A percentile compares a stretch with the other conserved stretches of the same genome.
phyloP scores from a whole-genome alignment of 2,888 invertebrate species.

The Polymixis lichenea region DNA sequence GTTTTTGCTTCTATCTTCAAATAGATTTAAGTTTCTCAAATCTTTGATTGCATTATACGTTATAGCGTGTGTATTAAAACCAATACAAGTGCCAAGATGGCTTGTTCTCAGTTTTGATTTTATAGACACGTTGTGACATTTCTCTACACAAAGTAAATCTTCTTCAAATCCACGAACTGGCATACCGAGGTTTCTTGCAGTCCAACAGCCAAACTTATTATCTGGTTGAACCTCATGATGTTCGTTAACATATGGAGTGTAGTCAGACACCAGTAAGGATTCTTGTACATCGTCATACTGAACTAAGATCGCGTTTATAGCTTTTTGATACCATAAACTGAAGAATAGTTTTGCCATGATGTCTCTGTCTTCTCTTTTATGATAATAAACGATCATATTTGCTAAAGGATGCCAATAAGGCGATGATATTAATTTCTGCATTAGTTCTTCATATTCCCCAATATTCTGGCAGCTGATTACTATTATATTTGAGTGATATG shows the following conservation, averaged over 20 bases:
- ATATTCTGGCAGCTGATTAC: conserved; percentile 74
- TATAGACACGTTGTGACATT: conserved; percentile 78
- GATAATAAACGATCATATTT: conserved; percentile 78
- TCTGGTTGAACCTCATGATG: conserved; percentile 66
- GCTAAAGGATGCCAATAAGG: conserved; percentile 82
- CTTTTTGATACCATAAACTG: conserved; percentile 80
- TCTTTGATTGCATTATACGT: conserved; percentile 63
- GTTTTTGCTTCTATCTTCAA: conserved; percentile 79
- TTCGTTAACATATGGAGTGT: conserved; percentile 76
- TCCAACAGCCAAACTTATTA: conserved; percentile 79
- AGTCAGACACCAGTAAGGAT: conserved; percentile 71
- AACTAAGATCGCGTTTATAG: conserved; percentile 76
- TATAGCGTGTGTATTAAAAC: conserved; percentile 71
- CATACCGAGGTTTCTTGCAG: conserved; percentile 74
- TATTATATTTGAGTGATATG: conserved; percentile 76
- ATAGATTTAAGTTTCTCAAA: conserved; percentile 68
- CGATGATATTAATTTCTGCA: conserved; percentile 70
- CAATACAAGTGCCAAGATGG: conserved; percentile 82
- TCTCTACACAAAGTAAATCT: conserved; percentile 76
- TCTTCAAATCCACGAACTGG: conserved; percentile 73
- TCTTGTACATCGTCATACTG: conserved; percentile 73
- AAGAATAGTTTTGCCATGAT: conserved; percentile 78
- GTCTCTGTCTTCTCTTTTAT: conserved; percentile 62
- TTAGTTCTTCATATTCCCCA: conserved; percentile 75
- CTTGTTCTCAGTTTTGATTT: conserved; percentile 73